Evolutionary conservation across 2,888 invertebrate species (phyloP), one percentile per base, ranked within the genome.

Genomic region (Eristalinus aeneus): DNA sequence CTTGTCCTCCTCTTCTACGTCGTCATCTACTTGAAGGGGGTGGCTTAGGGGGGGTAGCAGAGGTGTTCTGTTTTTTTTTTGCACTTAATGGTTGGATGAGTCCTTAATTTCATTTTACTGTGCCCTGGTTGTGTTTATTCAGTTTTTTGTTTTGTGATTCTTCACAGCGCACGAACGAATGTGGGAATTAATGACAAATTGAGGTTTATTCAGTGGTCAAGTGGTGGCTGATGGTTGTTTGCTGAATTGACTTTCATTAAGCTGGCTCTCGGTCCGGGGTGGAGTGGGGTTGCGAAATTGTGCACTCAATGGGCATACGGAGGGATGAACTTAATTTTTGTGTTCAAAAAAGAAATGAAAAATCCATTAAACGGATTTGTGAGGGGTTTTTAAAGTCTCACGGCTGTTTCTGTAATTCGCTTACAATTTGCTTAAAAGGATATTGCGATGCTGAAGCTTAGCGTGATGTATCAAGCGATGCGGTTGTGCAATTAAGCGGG

Each of bases 1-100:
- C 80, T 56, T 85, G 85, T 85, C 85, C 85, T 85, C 61, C 75
- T 74, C n/a, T n/a, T n/a, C n/a, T 54, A 68, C 72, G 64, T 60
- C 65, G 63, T 72, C 72, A 75, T 76, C 46, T 34, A 60, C 75
- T 75, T 65, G 74, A 61, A 69, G 67, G 39, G 12, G 2, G 36
- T 10, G 36, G 36, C 2, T 11, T 36, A 1, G 36, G 36, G 10
- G 34, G 10, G 1, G 6, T 8, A 1, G 36, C 10, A 2, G 36
- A 36, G 39, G 39, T 5, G 39, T 5, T 16, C 0, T n/a, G 12
- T 39, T 39, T 12, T n/a, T 39, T 46, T 46, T 46, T 16, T 46
- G 46, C 46, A 46, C 46, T 46, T 46, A 46, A 85, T 85, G 76
- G 75, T 85, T 81, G 85, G 81, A 73, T 85, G 76, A 80, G 76